phyloP scores from a whole-genome alignment of 2,888 invertebrate species.

The Caenorhabditis virilis region DNA sequence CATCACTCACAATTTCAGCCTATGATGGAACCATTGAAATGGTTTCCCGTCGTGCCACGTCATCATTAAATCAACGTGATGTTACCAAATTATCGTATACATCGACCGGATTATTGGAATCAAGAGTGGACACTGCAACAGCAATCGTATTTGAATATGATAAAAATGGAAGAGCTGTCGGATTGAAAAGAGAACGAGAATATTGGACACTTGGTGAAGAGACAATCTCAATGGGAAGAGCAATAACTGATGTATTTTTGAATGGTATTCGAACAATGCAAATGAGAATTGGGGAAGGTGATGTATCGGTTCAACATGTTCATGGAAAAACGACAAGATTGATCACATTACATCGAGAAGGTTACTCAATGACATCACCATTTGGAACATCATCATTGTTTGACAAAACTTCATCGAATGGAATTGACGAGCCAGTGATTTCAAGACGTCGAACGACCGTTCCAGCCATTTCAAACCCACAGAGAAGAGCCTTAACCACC shows the following conservation, averaged over 20 bases:
- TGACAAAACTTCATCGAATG: slow-evolving; percentile 15
- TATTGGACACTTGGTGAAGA: slow-evolving; percentile 26
- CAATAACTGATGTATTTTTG: slow-evolving; percentile 21
- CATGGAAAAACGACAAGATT: slow-evolving; percentile 20
- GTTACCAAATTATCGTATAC: slow-evolving; percentile 34
- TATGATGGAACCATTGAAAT: slow-evolving; percentile 40
- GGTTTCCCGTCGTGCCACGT: slow-evolving; percentile 10
- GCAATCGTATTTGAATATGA: slow-evolving; percentile 38
- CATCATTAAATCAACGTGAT: slow-evolving; percentile 7
- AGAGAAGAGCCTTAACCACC: slow-evolving; percentile 83
- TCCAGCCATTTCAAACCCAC: slow-evolving; percentile 29
- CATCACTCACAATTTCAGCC: slow-evolving; percentile 21
- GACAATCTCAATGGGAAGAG: slow-evolving; percentile 4
- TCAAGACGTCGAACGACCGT: slow-evolving; percentile 31
- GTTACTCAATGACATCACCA: slow-evolving; percentile 33
- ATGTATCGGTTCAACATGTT: slow-evolving; percentile 16
- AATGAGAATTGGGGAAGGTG: slow-evolving; percentile 20
- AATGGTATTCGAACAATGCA: slow-evolving; percentile 24
- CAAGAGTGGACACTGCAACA: slow-evolving; percentile 25
- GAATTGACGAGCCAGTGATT: slow-evolving; percentile 20
- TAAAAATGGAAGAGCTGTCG: slow-evolving; percentile 28
- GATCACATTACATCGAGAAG: slow-evolving; percentile 32
- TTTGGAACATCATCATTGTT: slow-evolving; percentile 25
- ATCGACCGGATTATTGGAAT: slow-evolving; percentile 31
- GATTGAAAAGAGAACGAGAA: slow-evolving; percentile 32